Conservation (phyloP, 2,797 vertebrate species). For the Dendrocincla fuliginosa region DNA sequence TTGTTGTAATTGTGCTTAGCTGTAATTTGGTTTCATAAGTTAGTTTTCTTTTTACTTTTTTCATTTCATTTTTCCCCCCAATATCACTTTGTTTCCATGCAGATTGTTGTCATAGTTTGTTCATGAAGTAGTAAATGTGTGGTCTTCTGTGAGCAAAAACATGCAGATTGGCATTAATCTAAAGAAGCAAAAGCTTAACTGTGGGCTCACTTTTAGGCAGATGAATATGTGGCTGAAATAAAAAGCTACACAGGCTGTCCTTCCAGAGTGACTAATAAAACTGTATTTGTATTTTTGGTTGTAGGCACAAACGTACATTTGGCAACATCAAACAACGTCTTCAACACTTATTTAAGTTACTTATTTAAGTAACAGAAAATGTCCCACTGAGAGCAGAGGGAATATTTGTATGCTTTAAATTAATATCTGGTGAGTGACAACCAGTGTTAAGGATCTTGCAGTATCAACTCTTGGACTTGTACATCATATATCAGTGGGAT, state of each 20-base stretch:
- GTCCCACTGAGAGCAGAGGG: not conserved
- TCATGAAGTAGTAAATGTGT: not conserved
- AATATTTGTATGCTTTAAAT: not conserved
- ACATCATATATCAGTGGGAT: not conserved
- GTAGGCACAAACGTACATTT: not conserved
- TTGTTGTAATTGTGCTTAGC: constrained; percentile 54
- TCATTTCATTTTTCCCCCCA: not conserved
- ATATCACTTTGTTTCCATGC: not conserved
- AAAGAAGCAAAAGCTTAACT: not conserved
- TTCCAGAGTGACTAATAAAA: not conserved
- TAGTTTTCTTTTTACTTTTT: not conserved
- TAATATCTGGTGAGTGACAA: not conserved
- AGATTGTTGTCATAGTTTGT: not conserved
- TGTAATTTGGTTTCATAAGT: constrained; percentile 57
- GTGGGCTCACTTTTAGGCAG: not conserved
- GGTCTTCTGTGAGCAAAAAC: not conserved
- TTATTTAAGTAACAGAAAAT: constrained; percentile 16
- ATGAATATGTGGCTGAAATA: not conserved
- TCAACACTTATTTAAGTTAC: constrained; percentile 12
- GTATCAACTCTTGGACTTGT: not conserved
- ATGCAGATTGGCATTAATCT: not conserved
- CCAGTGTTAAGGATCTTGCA: not conserved
- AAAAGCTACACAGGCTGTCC: not conserved
- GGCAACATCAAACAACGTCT: not conserved
- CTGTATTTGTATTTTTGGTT: not conserved